Evolutionary conservation across 2,113 vertebrate genomes (phyloP).

Genomic region (Muntiacus reevesi): DNA sequence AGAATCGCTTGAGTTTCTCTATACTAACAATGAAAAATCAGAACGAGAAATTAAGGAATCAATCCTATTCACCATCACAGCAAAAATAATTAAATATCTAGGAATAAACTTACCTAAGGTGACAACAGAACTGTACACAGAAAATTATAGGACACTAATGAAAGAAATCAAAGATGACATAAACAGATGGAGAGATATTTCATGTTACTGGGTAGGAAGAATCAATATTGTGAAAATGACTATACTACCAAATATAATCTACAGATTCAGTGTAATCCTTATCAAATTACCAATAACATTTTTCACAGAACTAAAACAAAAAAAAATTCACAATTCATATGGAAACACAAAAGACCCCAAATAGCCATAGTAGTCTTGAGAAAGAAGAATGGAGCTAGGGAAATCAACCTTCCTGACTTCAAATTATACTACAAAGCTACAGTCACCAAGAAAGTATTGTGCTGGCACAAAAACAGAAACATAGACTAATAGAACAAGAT

Average conservation of each 20-base stretch:
- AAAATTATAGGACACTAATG: neutral
- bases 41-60: neutral
- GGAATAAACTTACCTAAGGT: neutral
- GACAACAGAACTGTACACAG: neutral
- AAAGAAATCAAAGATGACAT: neutral
- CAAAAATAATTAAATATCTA: neutral
- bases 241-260: neutral
- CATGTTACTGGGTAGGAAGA: neutral
- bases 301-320: neutral
- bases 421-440: neutral
- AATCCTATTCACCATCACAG: neutral
- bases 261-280: neutral
- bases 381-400: neutral
- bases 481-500: neutral
- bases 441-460: neutral
- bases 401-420: neutral
- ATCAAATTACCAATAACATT: neutral
- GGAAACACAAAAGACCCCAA: neutral
- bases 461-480: neutral
- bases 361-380: neutral
- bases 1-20: neutral
- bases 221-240: neutral
- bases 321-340: no score
- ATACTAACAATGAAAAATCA: neutral
- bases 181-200: neutral